Base-by-base conservation (phyloP, 2,113 vertebrate species). In the Chionis minor region DNA sequence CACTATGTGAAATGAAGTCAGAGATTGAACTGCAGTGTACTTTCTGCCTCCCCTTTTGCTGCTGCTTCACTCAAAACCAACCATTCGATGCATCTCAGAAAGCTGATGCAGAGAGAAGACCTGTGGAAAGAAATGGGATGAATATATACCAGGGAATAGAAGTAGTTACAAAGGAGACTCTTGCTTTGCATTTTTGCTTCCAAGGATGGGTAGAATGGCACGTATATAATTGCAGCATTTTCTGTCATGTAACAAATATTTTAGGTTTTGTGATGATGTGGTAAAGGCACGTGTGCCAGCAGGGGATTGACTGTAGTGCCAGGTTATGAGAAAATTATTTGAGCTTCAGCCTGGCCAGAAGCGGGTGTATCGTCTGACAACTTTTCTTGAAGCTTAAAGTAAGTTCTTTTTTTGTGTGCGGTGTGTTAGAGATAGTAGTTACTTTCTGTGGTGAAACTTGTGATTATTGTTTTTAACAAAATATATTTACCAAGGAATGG, bases 211-310 rank as follows among this genome's bases (percentile, higher is more conserved):
- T 94, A 66, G 67, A 59, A 51, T 91, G 86, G 63, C 67, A 78
- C 0, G 0, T 66, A 59, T 23, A 42, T 87, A 89, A 86, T 78
- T 73, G 65, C 80, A 86, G 72, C 1, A 0, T 26, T 81, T 96
- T 92, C 63, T 88, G 75, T 92, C 94, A 81, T 24, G 42, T 81
- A 74, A 33, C n/a, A 91, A 79, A 75, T 95, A 92, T 82, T 92
- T 56, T 61, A 61, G 44, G n/a, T 14, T 95, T 96, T 89, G 35
- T 82, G 84, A 56, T 94, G 95, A 65, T 94, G 89, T 6, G 8
- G 52, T 91, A 35, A 7, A 14, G 56, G 65, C 86, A 58, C 10
- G 81, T 69, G 52, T 71, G 86, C 72, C 84, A 91, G 4, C 19
- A 24, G n/a, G 44, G 40, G 38, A 8, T 47, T 81, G 69, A 12